Conservation (phyloP, 92 coral and sea anemone genomes). For the Siderastrea radians region DNA sequence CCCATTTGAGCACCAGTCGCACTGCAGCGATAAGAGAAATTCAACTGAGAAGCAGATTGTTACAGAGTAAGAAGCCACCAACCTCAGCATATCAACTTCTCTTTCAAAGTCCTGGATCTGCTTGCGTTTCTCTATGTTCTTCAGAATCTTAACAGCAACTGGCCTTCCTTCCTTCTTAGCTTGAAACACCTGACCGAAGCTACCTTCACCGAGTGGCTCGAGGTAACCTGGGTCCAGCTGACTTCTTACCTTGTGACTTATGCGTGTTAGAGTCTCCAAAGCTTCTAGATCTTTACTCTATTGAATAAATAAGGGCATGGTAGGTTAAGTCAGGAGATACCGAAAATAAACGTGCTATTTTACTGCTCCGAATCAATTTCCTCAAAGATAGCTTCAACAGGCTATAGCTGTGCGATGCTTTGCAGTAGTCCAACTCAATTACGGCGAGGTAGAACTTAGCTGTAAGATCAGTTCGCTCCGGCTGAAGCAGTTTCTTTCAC, state of each 20-base stretch:
- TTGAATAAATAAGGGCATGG: not conserved
- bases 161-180: conserved; percentile 66
- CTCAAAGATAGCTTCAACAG: too few species aligned
- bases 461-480: too few species aligned
- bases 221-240: conserved; percentile 63
- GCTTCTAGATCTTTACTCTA: conserved; percentile 49
- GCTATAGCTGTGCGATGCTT: too few species aligned
- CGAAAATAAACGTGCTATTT: too few species aligned
- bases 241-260: conserved; percentile 56
- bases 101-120: conserved; percentile 63
- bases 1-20: too few species aligned
- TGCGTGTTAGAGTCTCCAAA: conserved; percentile 57
- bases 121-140: conserved; percentile 35
- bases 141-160: conserved; percentile 73
- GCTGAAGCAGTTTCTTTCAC: too few species aligned
- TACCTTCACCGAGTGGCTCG: conserved; percentile 67
- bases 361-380: too few species aligned
- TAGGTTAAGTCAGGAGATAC: too few species aligned
- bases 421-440: too few species aligned
- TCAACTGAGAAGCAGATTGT: too few species aligned
- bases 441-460: too few species aligned
- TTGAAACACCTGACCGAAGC: conserved; percentile 66
- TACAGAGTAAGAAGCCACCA: not conserved
- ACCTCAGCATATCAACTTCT: conserved; percentile 69
- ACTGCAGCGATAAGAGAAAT: too few species aligned